phyloP scores from a whole-genome alignment of 2,888 invertebrate genomes.

The Caenorhabditis parvicauda region DNA sequence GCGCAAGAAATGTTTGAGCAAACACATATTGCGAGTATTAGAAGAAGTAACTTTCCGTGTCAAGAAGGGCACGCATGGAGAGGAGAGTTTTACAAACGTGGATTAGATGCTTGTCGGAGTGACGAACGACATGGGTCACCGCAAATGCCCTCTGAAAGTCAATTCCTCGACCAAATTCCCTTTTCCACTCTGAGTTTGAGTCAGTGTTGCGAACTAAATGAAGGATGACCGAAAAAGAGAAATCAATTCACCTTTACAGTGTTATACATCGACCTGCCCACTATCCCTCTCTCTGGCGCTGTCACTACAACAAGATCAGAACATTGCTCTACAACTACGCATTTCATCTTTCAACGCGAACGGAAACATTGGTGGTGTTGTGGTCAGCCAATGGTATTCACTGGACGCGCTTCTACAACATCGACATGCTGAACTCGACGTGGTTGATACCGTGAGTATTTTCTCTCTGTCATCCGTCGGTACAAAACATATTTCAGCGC shows the following conservation, averaged over 20 bases:
- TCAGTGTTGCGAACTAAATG: too few relatives aligned
- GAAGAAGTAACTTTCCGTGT: too few relatives aligned
- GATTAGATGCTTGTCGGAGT: conserved; percentile 15
- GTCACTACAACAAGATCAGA: conserved; percentile 4
- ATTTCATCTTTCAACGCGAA: conserved; percentile 22
- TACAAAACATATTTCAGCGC: conserved; percentile 10
- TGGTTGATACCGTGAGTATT: conserved; percentile 12
- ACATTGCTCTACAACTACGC: conserved; percentile 16
- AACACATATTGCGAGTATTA: too few relatives aligned
- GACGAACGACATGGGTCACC: neutral
- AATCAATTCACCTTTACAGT: too few relatives aligned
- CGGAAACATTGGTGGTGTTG: conserved; percentile 20
- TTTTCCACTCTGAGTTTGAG: too few relatives aligned
- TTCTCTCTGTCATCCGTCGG: conserved; percentile 12
- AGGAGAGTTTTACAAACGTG: too few relatives aligned
- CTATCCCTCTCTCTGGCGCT: conserved; percentile 10
- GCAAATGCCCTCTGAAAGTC: too few relatives aligned
- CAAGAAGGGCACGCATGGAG: too few relatives aligned
- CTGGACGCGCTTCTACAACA: too few relatives aligned
- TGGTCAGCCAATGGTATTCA: conserved; percentile 21
- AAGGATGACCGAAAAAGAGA: too few relatives aligned
- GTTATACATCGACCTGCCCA: conserved; percentile 22
- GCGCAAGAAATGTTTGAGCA: too few relatives aligned
- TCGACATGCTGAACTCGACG: neutral
- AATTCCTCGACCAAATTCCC: too few relatives aligned